Base-by-base conservation (phyloP, 2,113 vertebrate genomes). In the Neogale vison region DNA sequence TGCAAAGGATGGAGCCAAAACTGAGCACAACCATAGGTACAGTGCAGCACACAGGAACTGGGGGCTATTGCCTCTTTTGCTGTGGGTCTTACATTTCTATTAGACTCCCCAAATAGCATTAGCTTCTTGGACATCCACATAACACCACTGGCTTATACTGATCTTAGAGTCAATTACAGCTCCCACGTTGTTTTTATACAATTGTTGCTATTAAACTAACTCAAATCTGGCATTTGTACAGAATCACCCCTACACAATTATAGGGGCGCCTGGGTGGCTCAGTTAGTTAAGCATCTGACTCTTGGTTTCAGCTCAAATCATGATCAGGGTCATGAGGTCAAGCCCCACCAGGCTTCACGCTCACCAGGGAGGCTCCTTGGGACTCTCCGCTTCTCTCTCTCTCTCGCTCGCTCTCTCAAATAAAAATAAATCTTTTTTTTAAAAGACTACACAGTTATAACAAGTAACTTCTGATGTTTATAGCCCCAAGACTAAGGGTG, bases 131-230 rank as follows among this genome's bases (percentile, higher is more conserved):
- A 90, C 20, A 87, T 29, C 29, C 29, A 61, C 29, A 12, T 80
- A 45, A 63, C 7, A 50, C 34, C 47, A 7, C n/a, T 95, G 83
- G 20, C 65, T 59, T 57, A 26, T 69, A 81, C 55, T 69, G 21
- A 86, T 95, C 63, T 79, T 95, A 50, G 2, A 79, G 4, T 90
- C 36, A 65, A 55, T 34, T 90, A 63, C 84, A 92, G 94, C 50
- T 67, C 59, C 36, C 45, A 86, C 50, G 4, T 93, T 71, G 36
- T 92, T 90, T 93, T 76, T 50, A 96, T 93, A 76, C 17, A 96
- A 91, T 83, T 42, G 4, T 87, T 92, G 21, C 74, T 85, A 3
- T 81, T 91, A 90, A 90, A 77, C 67, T 36, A 72, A 80, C 65
- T 65, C 36, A 88, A 69, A 74, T 91, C n/a, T 7, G 2, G 5